Percentiles rank a stretch among this genome's conserved stretches.
Evolutionary conservation across 2,113 vertebrate genomes (phyloP).

Genomic region (Pituophis catenifer): DNA sequence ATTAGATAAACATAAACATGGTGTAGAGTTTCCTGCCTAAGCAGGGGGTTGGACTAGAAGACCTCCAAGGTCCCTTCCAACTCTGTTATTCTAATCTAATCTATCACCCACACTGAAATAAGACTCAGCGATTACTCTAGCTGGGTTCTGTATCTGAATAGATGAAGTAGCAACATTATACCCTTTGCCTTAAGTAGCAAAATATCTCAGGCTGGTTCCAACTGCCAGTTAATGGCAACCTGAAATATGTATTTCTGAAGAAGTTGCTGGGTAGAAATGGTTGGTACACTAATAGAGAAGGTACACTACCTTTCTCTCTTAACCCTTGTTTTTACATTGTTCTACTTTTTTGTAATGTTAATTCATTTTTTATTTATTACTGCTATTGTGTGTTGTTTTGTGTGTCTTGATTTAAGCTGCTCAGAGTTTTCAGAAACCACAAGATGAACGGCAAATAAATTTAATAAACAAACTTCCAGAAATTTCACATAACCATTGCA

Average conservation of each 20-base stretch:
- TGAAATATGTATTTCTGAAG: neutral
- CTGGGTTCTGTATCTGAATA: neutral
- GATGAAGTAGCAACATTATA: neutral
- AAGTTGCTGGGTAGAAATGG: neutral
- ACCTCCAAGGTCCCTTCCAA: no score
- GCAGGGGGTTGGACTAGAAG: no score
- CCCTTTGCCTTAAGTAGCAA: neutral
- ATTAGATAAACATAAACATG: no score
- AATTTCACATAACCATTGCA: neutral
- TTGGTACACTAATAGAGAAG: neutral
- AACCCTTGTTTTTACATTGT: neutral
- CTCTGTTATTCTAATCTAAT: no score
- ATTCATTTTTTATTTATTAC: neutral
- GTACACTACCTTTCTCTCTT: neutral
- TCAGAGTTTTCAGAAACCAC: neutral
- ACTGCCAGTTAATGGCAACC: neutral
- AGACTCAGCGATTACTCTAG: neutral
- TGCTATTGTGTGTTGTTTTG: neutral
- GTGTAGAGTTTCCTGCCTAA: no score
- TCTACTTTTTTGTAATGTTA: neutral
- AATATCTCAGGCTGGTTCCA: neutral
- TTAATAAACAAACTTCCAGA: neutral
- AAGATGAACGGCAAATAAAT: neutral
- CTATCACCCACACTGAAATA: neutral
- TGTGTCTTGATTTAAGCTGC: neutral